These are phyloP conservation scores for Drosophila paranaensis DNA, from an alignment of 2,888 invertebrate species.

Conservation along the genomic window DNA sequence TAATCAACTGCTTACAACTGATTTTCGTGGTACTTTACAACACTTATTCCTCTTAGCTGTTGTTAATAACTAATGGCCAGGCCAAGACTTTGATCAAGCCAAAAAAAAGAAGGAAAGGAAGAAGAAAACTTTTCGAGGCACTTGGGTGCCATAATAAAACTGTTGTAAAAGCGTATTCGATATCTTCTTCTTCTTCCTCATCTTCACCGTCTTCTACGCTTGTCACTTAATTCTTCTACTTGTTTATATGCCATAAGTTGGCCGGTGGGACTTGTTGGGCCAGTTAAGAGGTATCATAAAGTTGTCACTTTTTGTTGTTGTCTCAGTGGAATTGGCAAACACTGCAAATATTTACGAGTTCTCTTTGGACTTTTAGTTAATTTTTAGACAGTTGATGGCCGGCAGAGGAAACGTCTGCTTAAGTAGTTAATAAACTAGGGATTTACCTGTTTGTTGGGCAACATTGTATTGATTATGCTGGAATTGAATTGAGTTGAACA, in stretches of 20 bases:
- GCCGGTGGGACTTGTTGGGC: conserved; percentile 3
- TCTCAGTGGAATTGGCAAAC: conserved; percentile 6
- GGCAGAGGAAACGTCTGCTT: neutral
- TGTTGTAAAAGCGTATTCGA: conserved; percentile 26
- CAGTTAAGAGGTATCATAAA: conserved; percentile 30
- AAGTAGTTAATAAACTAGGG: neutral
- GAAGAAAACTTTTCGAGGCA: neutral
- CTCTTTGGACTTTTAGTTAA: neutral
- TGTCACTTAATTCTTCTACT: conserved; percentile 6
- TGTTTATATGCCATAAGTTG: conserved; percentile 8
- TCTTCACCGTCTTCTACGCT: neutral
- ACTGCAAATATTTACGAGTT: conserved; percentile 12
- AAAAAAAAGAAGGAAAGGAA: neutral
- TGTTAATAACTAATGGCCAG: conserved; percentile 46
- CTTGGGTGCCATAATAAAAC: conserved; percentile 49
- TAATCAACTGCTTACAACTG: conserved; percentile 29
- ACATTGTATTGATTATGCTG: neutral
- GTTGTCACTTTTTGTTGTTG: conserved; percentile 40
- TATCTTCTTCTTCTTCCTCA: neutral
- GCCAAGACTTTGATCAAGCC: conserved; percentile 12
- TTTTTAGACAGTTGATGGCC: neutral
- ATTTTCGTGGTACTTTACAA: conserved; percentile 25
- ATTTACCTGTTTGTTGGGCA: neutral
- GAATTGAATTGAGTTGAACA: too few species aligned
- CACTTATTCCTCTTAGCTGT: conserved; percentile 25